Evolutionary conservation across 2,888 invertebrate species (phyloP), one percentile per base, ranked within the genome.

Genomic region (Drosophila peninsularis): DNA sequence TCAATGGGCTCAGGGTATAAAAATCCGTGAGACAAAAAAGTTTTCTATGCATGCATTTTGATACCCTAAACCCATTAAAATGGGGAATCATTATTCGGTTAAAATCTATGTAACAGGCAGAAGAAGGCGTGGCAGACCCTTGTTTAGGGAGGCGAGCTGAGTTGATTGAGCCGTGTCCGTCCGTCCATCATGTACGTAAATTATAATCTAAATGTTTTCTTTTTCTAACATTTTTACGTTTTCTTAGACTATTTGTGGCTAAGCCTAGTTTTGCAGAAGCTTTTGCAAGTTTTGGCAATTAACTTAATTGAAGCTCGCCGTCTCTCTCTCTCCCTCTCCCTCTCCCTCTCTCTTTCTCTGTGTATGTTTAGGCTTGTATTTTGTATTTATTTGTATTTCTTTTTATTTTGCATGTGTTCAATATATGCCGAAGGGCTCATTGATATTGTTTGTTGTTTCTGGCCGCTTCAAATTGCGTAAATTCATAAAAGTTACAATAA

Each of bases 401-500:
- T 21, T 0, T 5, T 21, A 3, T 14, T 5, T 13, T 9, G 34
- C 19, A 34, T 10, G 50, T n/a, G 9, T 21, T 50, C 55, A 44
- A 14, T 56, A 21, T 64, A 17, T 54, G 54, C 34, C 37, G 50
- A 55, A 54, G 42, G 21, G 69, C 50, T 68, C 34, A 52, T 62
- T 62, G 54, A 39, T 34, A 27, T 45, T 75, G 39, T 68, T 70
- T 74, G 49, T 55, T 56, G 42, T 64, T 55, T 47, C 56, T 68
- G 55, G 61, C 54, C 42, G 71, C 70, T 75, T 82, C 70, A 74
- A 85, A 73, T 82, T 71, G 68, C 56, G 54, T 71, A 62, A 63
- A 65, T 62, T 68, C 79, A 75, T 74, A 69, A 69, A 82, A 70
- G 72, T 72, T 68, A 82, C 77, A 89, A 87, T 82, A 78, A 78